Evolutionary conservation across 1,140 invertebrate species (phyloP), one percentile per base, ranked within the genome.

Genomic region (Zaprionus africanus): DNA sequence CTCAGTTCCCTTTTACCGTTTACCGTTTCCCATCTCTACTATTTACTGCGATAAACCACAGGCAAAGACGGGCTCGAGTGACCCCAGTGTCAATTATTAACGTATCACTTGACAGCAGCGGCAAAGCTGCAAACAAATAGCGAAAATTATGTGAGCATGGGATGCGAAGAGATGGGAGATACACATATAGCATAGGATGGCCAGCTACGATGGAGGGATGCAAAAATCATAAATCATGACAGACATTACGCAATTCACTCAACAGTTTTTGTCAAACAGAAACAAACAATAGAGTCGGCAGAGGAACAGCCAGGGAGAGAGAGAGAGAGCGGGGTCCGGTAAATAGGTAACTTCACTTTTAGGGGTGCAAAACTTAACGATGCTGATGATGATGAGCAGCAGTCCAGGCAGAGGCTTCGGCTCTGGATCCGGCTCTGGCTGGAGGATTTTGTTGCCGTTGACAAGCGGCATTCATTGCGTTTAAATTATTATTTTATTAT

Each of bases 41-140:
- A 73, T 83, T 79, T 69, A 63, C 73, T 72, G 75, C 73, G 58
- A 82, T 77, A 84, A 79, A 90, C 85, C 84, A 66, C 85, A 88
- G 84, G 57, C 64, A 51, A 43, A 70, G 61, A 56, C 64, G 69
- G 58, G 64, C 70, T 49, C 57, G 62, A 90, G 66, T 91, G 90
- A 91, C 90, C 90, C 90, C 85, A 78, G 78, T 91, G 90, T 91
- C 90, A 91, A 91, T 91, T 91, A 91, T 91, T 91, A 91, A 91
- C 90, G 90, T 91, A 91, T 91, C 90, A 91, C 90, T 91, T 91
- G 90, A 90, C 86, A 92, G 78, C 86, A 92, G 78, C 69, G 53
- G 78, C 76, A 82, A 77, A 82, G 82, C 79, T 90, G 85, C 76
- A 75, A 90, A 90, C 85, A 90, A 90, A 90, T 90, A 87, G 81